phyloP scores from a whole-genome alignment of 2,888 invertebrate species.

The Stenoptilia bipunctidactyla region DNA sequence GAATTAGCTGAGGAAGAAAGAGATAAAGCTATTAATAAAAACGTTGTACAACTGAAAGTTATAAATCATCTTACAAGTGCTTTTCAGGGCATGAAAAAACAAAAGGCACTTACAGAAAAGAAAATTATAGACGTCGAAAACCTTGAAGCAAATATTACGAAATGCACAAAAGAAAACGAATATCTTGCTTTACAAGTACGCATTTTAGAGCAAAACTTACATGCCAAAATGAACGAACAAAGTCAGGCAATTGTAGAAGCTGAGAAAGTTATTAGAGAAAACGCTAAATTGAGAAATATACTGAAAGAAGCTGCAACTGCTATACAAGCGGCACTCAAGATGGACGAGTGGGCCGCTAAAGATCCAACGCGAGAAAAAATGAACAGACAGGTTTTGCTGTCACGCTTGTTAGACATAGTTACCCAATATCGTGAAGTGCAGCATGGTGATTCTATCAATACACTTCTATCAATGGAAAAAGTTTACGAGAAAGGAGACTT shows the following conservation, averaged over 20 bases:
- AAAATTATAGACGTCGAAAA: constrained; percentile 45
- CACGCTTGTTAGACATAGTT: constrained; percentile 68
- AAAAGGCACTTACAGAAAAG: constrained; percentile 52
- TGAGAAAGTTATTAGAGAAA: constrained; percentile 61
- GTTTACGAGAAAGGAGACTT: constrained; percentile 76
- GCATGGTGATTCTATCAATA: constrained; percentile 45
- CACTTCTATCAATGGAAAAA: constrained; percentile 60
- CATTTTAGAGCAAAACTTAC: constrained; percentile 69
- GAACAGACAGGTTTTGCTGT: constrained; percentile 59
- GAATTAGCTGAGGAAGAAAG: constrained; percentile 74
- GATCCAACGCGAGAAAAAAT: constrained; percentile 47
- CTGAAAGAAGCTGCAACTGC: constrained; percentile 74
- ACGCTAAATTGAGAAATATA: constrained; percentile 65
- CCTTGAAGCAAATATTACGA: constrained; percentile 46
- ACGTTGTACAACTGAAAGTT: constrained; percentile 73
- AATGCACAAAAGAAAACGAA: constrained; percentile 52
- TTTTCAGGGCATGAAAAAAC: constrained; percentile 63
- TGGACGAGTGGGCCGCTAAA: constrained; percentile 47
- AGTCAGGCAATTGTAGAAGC: constrained; percentile 53
- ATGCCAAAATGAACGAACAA: constrained; percentile 59
- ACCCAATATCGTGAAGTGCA: constrained; percentile 49
- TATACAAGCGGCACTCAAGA: constrained; percentile 70
- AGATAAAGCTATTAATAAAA: constrained; percentile 73
- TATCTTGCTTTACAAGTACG: constrained; percentile 54
- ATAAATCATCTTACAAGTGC: constrained; percentile 74